Evolutionary conservation across 2,888 invertebrate species (phyloP), one percentile per base, ranked within the genome.

Genomic region (Drosophila nigricruria): DNA sequence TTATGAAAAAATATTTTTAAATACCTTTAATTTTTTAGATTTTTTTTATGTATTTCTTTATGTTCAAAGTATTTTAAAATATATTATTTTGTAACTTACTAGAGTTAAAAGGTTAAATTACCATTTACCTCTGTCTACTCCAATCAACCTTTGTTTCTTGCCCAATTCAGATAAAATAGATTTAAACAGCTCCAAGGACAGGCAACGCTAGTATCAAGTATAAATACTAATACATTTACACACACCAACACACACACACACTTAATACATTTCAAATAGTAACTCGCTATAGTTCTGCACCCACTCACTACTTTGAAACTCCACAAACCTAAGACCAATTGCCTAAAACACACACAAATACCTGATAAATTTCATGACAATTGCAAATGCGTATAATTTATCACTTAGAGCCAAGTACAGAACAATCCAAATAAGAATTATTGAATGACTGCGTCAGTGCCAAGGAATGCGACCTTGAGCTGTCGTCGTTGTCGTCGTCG

Each of bases 391-490:
- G 30, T 42, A 61, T 71, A 59, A 43, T 45, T 43, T 40, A 58
- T 49, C 23, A 62, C 67, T 58, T 47, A 54, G 64, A 77, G 36
- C 36, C 56, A 61, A 67, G 63, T 61, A 32, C 45, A 77, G 79
- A 70, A 75, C 79, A 67, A 64, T 67, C 50, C 66, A 61, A 79
- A 70, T 68, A 66, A 75, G 73, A 76, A 86, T 86, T 82, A 81
- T 70, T 81, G 79, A 82, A 73, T 74, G 83, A 76, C 88, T 79
- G 75, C 84, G 90, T 87, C 90, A 90, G 70, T 58, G 63, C 38
- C 71, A 72, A 80, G 82, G 89, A 90, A 87, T 87, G 87, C 89
- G 87, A 90, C 87, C 87, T 87, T 87, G 87, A 83, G 87, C 81
- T 86, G 90, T 86, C 77, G 74, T 66, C 77, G 68, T 53, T 52